Percentiles rank a stretch among this genome's conserved stretches.
These are phyloP conservation scores for Noctua janthina DNA, from an alignment of 2,888 invertebrate species.

Conservation along the genomic window DNA sequence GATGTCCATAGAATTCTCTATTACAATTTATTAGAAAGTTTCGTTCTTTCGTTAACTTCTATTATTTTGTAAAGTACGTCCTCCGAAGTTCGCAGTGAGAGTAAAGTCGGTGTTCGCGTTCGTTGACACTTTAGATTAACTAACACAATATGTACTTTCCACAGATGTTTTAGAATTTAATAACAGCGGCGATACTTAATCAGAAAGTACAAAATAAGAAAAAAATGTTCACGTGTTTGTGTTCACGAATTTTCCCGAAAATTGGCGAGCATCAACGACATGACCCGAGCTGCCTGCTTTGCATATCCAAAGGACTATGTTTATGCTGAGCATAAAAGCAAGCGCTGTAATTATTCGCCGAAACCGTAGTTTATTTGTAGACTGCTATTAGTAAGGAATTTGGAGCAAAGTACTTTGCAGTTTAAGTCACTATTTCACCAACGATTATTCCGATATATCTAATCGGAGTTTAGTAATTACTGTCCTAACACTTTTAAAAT, in stretches of 20 bases:
- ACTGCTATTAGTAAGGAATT: conserved; percentile 51
- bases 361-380: conserved; percentile 49
- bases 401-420: conserved; percentile 39
- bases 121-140: conserved; percentile 49
- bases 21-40: conserved; percentile 60
- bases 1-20: conserved; percentile 58
- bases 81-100: conserved; percentile 50
- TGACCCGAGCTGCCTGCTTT: conserved; percentile 29
- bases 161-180: conserved; percentile 34
- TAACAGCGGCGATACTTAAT: conserved; percentile 19
- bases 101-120: conserved; percentile 31
- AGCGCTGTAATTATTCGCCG: conserved; percentile 43
- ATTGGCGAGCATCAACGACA: conserved; percentile 17
- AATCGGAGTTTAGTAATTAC: conserved; percentile 34
- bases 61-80: conserved; percentile 48
- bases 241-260: conserved; percentile 25
- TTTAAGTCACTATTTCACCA: conserved; percentile 44
- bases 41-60: conserved; percentile 45
- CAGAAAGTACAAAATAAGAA: conserved; percentile 9
- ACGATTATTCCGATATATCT: conserved; percentile 34
- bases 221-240: not conserved
- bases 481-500: conserved; percentile 8
- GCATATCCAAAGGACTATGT: conserved; percentile 33
- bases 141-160: conserved; percentile 45
- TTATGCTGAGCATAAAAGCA: conserved; percentile 49